Percentiles rank a stretch among this genome's conserved stretches.
Evolutionary conservation across 2,888 invertebrate genomes (phyloP).

Genomic region (Eumacrocentrus americanus): DNA sequence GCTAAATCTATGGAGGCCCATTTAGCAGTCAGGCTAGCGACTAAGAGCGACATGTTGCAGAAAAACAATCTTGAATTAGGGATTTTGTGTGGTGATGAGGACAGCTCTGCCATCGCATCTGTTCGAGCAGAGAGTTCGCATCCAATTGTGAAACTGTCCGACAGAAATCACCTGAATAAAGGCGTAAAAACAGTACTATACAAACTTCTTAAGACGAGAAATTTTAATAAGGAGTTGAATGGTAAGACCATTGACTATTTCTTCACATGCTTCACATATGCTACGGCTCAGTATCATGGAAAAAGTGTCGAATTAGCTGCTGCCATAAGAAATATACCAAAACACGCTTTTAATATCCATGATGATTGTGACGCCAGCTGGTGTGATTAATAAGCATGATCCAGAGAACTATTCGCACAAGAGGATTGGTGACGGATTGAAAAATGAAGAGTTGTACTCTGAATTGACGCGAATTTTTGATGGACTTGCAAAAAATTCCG

Average conservation of each 20-base stretch:
- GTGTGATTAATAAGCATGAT: slow-evolving; percentile 28
- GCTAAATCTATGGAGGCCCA: slow-evolving; percentile 13
- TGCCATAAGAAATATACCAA: slow-evolving; percentile 27
- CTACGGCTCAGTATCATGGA: too few species aligned
- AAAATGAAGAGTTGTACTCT: slow-evolving; percentile 12
- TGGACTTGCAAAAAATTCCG: slow-evolving; percentile 26
- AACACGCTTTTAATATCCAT: slow-evolving; percentile 26
- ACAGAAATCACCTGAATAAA: slow-evolving; percentile 22
- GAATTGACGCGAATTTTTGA: slow-evolving; percentile 17
- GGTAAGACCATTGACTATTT: slow-evolving; percentile 16
- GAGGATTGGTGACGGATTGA: slow-evolving; percentile 18
- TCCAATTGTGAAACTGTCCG: slow-evolving; percentile 20
- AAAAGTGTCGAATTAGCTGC: too few species aligned
- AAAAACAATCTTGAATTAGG: slow-evolving; percentile 15
- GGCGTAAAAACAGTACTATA: slow-evolving; percentile 18
- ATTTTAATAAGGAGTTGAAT: not conserved
- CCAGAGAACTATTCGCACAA: slow-evolving; percentile 29
- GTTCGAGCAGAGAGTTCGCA: slow-evolving; percentile 6
- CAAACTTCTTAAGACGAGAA: too few species aligned
- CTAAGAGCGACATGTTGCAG: not conserved
- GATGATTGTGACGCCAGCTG: slow-evolving; percentile 27
- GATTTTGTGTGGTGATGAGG: slow-evolving; percentile 23
- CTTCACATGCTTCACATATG: slow-evolving; percentile 24
- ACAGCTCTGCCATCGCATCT: slow-evolving; percentile 22
- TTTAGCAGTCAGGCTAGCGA: not conserved